Percentiles rank a stretch among this genome's conserved stretches.
Evolutionary conservation across 2,113 vertebrate species (phyloP).

Genomic region (Rallus limicola): DNA sequence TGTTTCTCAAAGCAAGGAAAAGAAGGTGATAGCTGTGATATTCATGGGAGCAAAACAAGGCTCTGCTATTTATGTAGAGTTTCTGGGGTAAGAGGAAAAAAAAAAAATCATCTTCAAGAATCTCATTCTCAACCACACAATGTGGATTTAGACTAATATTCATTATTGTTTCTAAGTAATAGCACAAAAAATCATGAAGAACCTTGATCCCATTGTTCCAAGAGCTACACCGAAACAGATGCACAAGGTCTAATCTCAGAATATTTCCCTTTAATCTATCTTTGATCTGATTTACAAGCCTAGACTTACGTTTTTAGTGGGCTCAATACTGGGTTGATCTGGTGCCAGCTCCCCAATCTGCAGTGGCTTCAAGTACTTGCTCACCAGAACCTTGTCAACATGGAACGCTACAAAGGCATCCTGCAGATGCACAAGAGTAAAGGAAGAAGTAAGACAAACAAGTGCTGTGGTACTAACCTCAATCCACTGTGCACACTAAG

Average conservation of each 20-base stretch:
- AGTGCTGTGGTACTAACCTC: background rate
- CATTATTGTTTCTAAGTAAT: background rate
- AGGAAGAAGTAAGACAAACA: background rate
- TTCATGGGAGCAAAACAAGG: background rate
- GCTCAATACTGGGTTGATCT: slow-evolving; percentile 77
- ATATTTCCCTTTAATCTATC: background rate
- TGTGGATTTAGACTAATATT: background rate
- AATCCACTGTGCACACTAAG: too few species aligned
- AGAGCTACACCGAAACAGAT: background rate
- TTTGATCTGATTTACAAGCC: background rate
- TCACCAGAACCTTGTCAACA: slow-evolving; percentile 73
- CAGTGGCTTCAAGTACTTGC: slow-evolving; percentile 76
- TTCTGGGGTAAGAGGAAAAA: background rate
- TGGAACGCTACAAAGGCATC: slow-evolving; percentile 83
- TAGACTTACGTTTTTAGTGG: slow-evolving; percentile 80
- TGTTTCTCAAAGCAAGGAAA: background rate
- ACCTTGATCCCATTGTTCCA: background rate
- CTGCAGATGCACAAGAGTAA: slow-evolving; percentile 36
- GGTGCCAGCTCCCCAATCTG: slow-evolving; percentile 81
- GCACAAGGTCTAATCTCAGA: background rate
- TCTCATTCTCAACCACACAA: background rate
- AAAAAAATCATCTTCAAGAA: background rate
- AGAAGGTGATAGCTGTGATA: background rate
- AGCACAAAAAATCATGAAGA: background rate
- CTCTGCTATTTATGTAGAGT: background rate